phyloP scores from a whole-genome alignment of 2,797 vertebrate species.

The Protosalanx chinensis region DNA sequence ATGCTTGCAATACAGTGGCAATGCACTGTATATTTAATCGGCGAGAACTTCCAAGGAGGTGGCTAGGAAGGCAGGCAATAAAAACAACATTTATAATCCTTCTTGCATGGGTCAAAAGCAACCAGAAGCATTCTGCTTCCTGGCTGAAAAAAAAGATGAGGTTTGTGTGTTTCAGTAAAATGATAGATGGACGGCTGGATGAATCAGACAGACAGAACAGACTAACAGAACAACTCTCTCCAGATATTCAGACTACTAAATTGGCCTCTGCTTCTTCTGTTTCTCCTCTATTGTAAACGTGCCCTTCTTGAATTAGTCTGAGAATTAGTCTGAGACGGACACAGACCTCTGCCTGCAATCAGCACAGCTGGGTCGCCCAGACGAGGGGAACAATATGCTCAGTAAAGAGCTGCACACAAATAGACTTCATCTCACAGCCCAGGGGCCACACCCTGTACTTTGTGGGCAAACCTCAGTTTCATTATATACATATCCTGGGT shows the following conservation, averaged over 20 bases:
- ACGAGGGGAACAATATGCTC: conserved; percentile 58
- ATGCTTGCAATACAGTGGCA: too few relatives aligned
- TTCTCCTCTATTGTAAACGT: conserved; percentile 17
- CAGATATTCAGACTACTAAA: neutral
- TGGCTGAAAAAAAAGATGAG: neutral
- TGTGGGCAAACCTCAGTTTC: conserved; percentile 68
- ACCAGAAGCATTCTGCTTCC: neutral
- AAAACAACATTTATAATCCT: neutral
- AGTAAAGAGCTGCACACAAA: conserved; percentile 64
- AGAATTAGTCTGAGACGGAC: conserved; percentile 35
- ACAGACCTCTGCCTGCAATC: conserved; percentile 33
- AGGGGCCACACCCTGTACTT: conserved; percentile 78
- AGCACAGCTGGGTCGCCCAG: conserved; percentile 52
- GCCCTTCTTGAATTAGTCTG: conserved; percentile 16
- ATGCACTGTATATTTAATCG: too few relatives aligned
- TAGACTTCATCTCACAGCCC: conserved; percentile 67
- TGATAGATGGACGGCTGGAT: neutral
- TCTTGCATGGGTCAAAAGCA: neutral
- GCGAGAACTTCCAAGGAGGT: too few relatives aligned
- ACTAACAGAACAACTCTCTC: neutral
- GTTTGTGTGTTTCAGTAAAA: neutral
- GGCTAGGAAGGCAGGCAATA: neutral
- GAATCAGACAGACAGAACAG: neutral
- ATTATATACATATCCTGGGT: conserved; percentile 65
- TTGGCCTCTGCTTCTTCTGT: neutral